Conservation (phyloP, 2,888 invertebrate genomes). For the Aethes cnicana region DNA sequence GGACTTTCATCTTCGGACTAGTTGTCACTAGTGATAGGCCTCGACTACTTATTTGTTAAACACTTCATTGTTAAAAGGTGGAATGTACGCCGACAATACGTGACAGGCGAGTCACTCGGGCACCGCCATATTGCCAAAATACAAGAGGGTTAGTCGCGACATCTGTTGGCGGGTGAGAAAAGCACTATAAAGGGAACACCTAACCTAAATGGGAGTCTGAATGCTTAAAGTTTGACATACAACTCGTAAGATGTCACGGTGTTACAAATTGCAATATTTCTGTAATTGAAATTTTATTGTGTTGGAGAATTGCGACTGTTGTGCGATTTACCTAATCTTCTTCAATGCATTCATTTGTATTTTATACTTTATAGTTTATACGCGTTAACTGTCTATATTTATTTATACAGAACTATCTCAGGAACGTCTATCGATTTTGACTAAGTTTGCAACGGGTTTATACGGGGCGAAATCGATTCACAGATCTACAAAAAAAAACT, state of each 20-base stretch:
- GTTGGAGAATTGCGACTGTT: too few species aligned
- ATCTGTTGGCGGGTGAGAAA: conserved; percentile 37
- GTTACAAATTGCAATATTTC: conserved; percentile 7
- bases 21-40: conserved; percentile 15
- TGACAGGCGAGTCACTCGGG: conserved; percentile 22
- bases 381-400: too few species aligned
- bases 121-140: conserved; percentile 43
- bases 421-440: too few species aligned
- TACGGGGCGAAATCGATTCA: too few species aligned
- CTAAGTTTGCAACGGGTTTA: too few species aligned
- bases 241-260: conserved; percentile 37
- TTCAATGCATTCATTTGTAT: too few species aligned
- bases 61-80: conserved; percentile 20
- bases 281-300: background rate
- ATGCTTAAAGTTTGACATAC: conserved; percentile 13
- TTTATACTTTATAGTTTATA: too few species aligned
- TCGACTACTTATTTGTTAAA: conserved; percentile 22
- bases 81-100: conserved; percentile 18
- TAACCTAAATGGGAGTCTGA: background rate
- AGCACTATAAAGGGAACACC: conserved; percentile 14
- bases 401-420: too few species aligned
- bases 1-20: conserved; percentile 22
- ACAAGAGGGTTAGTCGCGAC: conserved; percentile 33
- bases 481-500: too few species aligned
- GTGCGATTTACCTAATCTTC: too few species aligned